Evolutionary conservation across 2,888 invertebrate genomes (phyloP).

Genomic region (Agriopis aurantiaria): DNA sequence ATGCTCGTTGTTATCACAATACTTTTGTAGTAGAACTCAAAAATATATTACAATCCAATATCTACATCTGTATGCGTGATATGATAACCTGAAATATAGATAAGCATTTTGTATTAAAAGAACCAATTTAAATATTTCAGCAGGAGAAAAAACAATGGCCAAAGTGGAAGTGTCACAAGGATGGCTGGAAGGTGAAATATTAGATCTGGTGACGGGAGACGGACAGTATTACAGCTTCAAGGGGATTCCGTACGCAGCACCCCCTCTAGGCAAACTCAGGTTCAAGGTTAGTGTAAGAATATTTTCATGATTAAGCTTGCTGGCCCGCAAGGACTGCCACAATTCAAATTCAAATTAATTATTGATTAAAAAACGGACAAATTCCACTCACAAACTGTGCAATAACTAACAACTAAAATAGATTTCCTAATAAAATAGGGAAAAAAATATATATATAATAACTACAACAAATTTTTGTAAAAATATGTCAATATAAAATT

Average conservation of each 20-base stretch:
- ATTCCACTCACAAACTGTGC: too few relatives aligned
- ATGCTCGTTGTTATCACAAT: too few relatives aligned
- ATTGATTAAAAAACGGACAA: too few relatives aligned
- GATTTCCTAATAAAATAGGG: too few relatives aligned
- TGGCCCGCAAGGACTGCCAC: too few relatives aligned
- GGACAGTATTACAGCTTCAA: conserved; percentile 61
- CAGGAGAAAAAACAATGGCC: neutral
- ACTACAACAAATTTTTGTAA: too few relatives aligned
- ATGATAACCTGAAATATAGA: neutral
- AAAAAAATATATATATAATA: too few relatives aligned
- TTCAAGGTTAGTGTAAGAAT: conserved; percentile 61
- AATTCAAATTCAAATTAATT: neutral
- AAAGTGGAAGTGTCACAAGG: conserved; percentile 43
- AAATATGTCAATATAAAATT: too few relatives aligned
- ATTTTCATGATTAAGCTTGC: too few relatives aligned
- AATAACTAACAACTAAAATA: too few relatives aligned
- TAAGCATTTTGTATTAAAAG: too few relatives aligned
- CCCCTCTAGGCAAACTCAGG: conserved; percentile 78
- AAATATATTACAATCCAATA: neutral
- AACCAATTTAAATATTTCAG: neutral
- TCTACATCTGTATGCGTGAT: neutral
- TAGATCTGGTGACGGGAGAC: conserved; percentile 26
- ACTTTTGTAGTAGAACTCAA: too few relatives aligned
- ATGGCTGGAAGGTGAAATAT: conserved; percentile 23
- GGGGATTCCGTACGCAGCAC: conserved; percentile 83